Percentiles rank a stretch among this genome's conserved stretches.
Conservation (phyloP, 2,888 invertebrate genomes). For the Papilio gigon region DNA sequence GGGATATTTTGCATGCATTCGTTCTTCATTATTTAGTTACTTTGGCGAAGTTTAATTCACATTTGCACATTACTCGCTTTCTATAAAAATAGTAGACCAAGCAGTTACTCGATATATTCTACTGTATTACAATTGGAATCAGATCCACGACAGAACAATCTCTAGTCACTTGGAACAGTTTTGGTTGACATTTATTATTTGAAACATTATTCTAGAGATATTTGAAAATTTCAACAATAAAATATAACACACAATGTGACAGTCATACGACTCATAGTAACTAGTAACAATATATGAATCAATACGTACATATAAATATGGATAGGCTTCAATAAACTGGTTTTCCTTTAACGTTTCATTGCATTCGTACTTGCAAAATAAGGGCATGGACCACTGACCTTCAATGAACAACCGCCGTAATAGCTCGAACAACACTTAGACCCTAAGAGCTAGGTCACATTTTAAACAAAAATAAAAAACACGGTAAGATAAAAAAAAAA, state of each 20-base stretch:
- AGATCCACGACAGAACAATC: too few species aligned
- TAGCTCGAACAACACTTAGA: not conserved
- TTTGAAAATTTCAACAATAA: too few species aligned
- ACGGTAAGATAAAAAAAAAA: not conserved
- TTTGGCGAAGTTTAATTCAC: not conserved
- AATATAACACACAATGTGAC: not conserved
- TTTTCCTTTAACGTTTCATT: constrained; percentile 32
- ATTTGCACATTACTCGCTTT: constrained; percentile 27
- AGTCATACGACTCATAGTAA: not conserved
- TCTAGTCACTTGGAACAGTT: not conserved
- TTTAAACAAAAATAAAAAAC: not conserved
- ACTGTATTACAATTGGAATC: constrained; percentile 1
- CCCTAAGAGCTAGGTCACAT: not conserved
- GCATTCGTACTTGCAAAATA: constrained; percentile 36
- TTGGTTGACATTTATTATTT: too few species aligned
- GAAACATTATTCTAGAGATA: too few species aligned
- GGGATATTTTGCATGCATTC: constrained; percentile 22
- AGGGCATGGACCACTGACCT: constrained; percentile 32
- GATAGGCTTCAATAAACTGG: constrained; percentile 26
- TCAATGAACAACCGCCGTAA: constrained; percentile 23
- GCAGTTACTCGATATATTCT: too few species aligned
- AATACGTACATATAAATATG: constrained; percentile 11
- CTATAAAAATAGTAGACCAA: constrained; percentile 27
- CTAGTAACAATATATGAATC: constrained; percentile 19
- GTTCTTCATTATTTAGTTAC: constrained; percentile 2